Conservation (phyloP, 1,140 invertebrate species). For the Vanessa tameamea region DNA sequence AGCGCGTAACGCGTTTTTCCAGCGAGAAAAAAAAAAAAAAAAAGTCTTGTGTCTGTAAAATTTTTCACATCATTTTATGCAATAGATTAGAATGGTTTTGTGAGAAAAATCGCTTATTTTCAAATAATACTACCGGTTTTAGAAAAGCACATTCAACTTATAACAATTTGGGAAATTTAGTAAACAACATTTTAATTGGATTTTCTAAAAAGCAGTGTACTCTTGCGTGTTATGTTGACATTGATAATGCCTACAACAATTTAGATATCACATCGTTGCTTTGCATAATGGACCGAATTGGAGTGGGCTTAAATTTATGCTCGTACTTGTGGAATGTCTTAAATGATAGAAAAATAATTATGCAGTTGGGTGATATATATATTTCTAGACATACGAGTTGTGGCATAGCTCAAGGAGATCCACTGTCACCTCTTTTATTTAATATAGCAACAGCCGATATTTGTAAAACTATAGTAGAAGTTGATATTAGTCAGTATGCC, state of each 20-base stretch:
- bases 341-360: not conserved
- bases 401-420: conserved; percentile 6
- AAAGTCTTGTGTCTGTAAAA: conserved; percentile 14
- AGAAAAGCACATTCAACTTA: not conserved
- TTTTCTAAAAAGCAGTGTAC: not conserved
- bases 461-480: not conserved
- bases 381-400: not conserved
- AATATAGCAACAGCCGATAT: not conserved
- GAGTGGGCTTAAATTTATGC: not conserved
- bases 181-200: not conserved
- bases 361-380: not conserved
- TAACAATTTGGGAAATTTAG: not conserved
- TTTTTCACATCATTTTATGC: conserved; percentile 8
- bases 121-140: not conserved
- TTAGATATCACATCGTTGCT: not conserved
- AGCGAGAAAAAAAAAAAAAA: not conserved
- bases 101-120: not conserved
- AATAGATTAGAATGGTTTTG: conserved; percentile 15
- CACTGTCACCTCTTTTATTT: not conserved
- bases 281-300: not conserved
- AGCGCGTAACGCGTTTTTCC: not conserved
- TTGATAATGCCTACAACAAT: conserved; percentile 9
- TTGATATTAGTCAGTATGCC: not conserved
- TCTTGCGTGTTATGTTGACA: not conserved
- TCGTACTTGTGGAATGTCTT: not conserved